A percentile compares a stretch with the other conserved stretches of the same genome.
These are phyloP conservation scores for Ageneiosus marmoratus DNA, from an alignment of 2,113 vertebrate genomes.

Conservation along the genomic window DNA sequence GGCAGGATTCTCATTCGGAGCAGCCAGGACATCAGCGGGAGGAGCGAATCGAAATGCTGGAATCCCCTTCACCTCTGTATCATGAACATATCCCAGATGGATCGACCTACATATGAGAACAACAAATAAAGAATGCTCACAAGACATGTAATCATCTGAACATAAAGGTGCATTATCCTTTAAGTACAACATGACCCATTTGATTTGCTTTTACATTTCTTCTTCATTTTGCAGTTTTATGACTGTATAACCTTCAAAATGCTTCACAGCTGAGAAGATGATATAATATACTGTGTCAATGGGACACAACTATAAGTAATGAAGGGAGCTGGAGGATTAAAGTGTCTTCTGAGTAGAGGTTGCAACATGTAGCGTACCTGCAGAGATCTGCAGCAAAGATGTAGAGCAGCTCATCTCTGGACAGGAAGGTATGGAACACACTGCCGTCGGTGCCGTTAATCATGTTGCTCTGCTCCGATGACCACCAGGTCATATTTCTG, in stretches of 20 bases:
- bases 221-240: background rate
- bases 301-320: background rate
- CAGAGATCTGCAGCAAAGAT: constrained; percentile 95
- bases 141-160: background rate
- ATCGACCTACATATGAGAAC: constrained; percentile 78
- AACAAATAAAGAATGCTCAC: background rate
- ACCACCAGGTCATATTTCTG: constrained; percentile 88
- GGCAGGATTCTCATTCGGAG: constrained; percentile 76
- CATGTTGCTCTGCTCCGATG: constrained; percentile 91
- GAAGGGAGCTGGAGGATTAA: background rate
- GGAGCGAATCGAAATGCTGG: constrained; percentile 85
- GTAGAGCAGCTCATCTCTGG: constrained; percentile 86
- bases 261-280: background rate
- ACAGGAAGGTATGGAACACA: constrained; percentile 88
- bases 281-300: background rate
- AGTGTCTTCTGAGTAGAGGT: background rate
- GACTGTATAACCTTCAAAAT: too few relatives aligned
- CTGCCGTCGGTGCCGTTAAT: constrained; percentile 95
- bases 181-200: background rate
- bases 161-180: background rate
- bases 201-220: background rate
- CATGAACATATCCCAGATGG: constrained; percentile 84
- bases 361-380: constrained; percentile 71
- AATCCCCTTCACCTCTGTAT: constrained; percentile 82
- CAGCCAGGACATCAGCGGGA: constrained; percentile 83